Evolutionary conservation across 1,140 invertebrate genomes (phyloP), one percentile per base, ranked within the genome.

Genomic region (Brachystomella parvula): DNA sequence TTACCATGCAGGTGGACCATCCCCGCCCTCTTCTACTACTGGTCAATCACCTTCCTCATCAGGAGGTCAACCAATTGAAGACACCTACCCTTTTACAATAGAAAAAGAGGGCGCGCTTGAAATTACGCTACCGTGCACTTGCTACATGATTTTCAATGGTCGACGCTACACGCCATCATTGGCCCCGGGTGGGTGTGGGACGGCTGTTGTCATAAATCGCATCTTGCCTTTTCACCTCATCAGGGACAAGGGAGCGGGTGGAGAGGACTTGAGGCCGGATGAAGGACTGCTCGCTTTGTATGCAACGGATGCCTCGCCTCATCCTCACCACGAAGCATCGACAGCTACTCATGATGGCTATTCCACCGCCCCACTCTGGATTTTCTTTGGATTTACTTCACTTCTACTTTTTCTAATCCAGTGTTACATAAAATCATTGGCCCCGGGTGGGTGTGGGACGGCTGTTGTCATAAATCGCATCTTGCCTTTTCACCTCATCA

Each of bases 91-190:
- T 53, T 53, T 53, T 26, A 9, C 9, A 53, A 19, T 53, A 6
- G 21, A 53, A 15, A 3, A 26, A 9, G 49, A 24, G 6, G 57
- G 57, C 12, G 60, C 60, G 3, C 3, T 47, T 12, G 60, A 62
- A 47, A 19, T 62, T n/a, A 62, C 60, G 12, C 39, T 62, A 9
- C 60, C 60, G 24, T 62, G 60, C 28, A 47, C 3, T 12, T 60
- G 58, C 33, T 24, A 44, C 39, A 9, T 35, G 33, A 44, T 9
- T 24, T 9, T 24, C 35, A 62, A 26, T 17, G 32, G 35, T 12
- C 30, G 28, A 12, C 32, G 33, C 9, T 30, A 29, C 21, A 3
- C 9, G 3, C 57, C 21, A 29, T 26, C 24, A 15, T 9, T 9
- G 24, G 57, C 26, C 3, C 9, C 24, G 3, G 29, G 15, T 3